Conservation (phyloP, 2,888 invertebrate genomes). For the Hyppa rectilinea region DNA sequence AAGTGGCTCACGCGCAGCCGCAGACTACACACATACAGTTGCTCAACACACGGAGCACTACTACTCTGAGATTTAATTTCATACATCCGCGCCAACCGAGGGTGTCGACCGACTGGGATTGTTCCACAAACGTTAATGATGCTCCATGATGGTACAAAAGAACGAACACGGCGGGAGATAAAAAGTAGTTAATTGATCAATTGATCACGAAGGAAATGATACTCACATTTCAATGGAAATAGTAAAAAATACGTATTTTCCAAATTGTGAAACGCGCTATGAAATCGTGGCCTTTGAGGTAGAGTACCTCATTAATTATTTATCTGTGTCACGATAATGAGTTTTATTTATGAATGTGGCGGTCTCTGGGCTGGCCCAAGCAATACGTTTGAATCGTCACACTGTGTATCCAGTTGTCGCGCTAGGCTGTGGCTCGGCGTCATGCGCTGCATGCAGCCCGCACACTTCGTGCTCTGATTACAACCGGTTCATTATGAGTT, state of each 20-base stretch:
- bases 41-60: constrained; percentile 37
- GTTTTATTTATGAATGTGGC: background rate
- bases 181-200: background rate
- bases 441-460: constrained; percentile 15
- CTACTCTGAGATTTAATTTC: constrained; percentile 4
- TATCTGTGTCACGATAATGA: constrained; percentile 31
- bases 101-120: background rate
- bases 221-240: constrained; percentile 32
- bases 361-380: background rate
- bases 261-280: constrained; percentile 4
- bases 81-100: background rate
- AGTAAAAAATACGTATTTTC: constrained; percentile 12
- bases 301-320: constrained; percentile 22
- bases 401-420: no score
- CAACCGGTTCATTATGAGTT: constrained; percentile 11
- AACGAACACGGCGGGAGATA: background rate
- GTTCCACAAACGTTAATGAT: background rate
- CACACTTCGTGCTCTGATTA: constrained; percentile 38
- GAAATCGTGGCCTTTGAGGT: constrained; percentile 11
- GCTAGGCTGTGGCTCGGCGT: constrained; percentile 22
- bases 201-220: constrained; percentile 24
- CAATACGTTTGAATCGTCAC: background rate
- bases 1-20: constrained; percentile 68
- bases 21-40: constrained; percentile 49
- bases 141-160: background rate